These are phyloP conservation scores for Margarornis squamiger DNA, from an alignment of 2,797 vertebrate genomes.

Conservation along the genomic window DNA sequence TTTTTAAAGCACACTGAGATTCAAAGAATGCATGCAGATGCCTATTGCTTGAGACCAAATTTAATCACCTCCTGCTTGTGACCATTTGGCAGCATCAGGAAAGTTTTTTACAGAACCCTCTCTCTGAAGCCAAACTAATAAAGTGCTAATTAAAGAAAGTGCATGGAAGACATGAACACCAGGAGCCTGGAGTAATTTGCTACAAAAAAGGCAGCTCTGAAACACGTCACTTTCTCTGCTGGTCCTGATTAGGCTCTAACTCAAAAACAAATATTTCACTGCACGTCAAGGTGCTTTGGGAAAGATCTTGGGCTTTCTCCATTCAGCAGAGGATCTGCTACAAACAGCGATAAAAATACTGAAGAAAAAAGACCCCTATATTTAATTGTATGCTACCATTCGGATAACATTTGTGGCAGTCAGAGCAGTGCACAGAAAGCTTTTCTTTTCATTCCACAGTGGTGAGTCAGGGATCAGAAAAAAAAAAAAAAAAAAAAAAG, in stretches of 20 bases:
- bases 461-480: slow-evolving; percentile 57
- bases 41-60: slow-evolving; percentile 69
- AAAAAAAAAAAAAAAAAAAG: neutral
- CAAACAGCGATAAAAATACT: slow-evolving; percentile 37
- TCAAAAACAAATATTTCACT: slow-evolving; percentile 85
- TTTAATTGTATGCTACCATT: slow-evolving; percentile 67
- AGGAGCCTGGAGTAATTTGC: slow-evolving; percentile 89
- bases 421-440: neutral
- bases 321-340: slow-evolving; percentile 64
- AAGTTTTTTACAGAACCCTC: slow-evolving; percentile 73
- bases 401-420: slow-evolving; percentile 32
- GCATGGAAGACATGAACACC: slow-evolving; percentile 87
- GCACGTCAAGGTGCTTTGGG: slow-evolving; percentile 78
- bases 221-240: slow-evolving; percentile 77
- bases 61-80: slow-evolving; percentile 78
- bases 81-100: slow-evolving; percentile 75
- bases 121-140: slow-evolving; percentile 85
- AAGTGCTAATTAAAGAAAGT: slow-evolving; percentile 89
- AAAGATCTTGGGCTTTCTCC: slow-evolving; percentile 55
- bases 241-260: slow-evolving; percentile 88
- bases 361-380: neutral
- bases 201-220: slow-evolving; percentile 86
- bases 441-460: slow-evolving; percentile 53
- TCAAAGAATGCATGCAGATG: slow-evolving; percentile 64
- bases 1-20: slow-evolving; percentile 60